These are phyloP conservation scores for Podarcis siculus DNA, from an alignment of 2,797 vertebrate genomes.

Conservation along the genomic window DNA sequence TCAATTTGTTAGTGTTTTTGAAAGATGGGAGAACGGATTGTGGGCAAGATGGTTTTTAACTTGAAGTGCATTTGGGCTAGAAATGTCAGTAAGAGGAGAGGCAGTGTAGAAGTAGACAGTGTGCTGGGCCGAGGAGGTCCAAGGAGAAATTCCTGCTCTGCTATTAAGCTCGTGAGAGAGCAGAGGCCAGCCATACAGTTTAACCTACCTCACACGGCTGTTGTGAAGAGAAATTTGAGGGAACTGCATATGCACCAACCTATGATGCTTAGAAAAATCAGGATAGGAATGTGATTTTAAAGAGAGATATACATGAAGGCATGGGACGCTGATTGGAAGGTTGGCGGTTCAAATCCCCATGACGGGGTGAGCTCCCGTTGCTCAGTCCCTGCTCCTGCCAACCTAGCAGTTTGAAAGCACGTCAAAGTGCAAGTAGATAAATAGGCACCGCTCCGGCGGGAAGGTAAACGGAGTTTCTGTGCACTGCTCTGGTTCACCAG, in stretches of 20 bases:
- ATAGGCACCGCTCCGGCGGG: no score
- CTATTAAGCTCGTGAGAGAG: neutral
- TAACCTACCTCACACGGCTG: neutral
- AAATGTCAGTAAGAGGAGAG: neutral
- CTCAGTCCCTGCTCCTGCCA: no score
- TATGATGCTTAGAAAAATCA: neutral
- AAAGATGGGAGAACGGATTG: neutral
- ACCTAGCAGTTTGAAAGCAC: no score
- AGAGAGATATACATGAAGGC: neutral
- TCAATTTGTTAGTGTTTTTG: neutral
- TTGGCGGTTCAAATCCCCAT: no score
- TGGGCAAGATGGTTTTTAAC: neutral
- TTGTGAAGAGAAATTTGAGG: neutral
- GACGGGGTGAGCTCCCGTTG: no score
- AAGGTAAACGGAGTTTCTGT: no score
- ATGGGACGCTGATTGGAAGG: no score
- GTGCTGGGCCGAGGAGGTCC: neutral
- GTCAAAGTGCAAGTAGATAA: no score
- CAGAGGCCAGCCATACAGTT: neutral
- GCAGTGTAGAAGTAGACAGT: neutral
- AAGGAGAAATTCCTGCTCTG: neutral
- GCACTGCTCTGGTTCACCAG: no score
- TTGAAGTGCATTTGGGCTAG: neutral
- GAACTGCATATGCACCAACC: neutral
- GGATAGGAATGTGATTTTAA: neutral